Conservation (phyloP, 2,888 invertebrate genomes). For the Hecatera dysodea region DNA sequence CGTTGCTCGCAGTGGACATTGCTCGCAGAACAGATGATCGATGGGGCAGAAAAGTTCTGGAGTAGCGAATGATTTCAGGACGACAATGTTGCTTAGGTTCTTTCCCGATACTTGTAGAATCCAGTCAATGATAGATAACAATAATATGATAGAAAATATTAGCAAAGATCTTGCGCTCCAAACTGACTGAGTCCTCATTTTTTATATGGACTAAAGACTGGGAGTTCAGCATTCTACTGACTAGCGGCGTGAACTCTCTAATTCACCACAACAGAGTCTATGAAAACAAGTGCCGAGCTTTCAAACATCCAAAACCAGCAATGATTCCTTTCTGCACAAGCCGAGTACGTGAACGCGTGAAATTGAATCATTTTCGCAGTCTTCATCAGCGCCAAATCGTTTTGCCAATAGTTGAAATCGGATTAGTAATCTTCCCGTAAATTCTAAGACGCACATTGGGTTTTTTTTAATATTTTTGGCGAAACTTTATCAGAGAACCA, state of each 20-base stretch:
- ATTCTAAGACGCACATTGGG: not conserved
- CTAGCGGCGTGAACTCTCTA: not conserved
- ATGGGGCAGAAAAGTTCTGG: too few species aligned
- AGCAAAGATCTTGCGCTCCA: too few species aligned
- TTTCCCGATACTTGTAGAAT: too few species aligned
- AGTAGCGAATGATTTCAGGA: too few species aligned
- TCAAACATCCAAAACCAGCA: constrained; percentile 5
- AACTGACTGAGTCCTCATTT: not conserved
- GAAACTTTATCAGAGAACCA: not conserved
- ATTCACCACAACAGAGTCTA: constrained; percentile 2
- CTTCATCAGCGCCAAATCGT: constrained; percentile 20
- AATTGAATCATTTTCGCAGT: not conserved
- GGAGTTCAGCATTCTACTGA: not conserved
- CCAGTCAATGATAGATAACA: too few species aligned
- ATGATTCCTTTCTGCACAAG: constrained; percentile 5
- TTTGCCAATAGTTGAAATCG: too few species aligned
- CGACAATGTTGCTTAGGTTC: too few species aligned
- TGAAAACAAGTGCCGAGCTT: not conserved
- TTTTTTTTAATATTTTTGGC: not conserved
- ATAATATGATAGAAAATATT: too few species aligned
- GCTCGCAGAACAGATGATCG: too few species aligned
- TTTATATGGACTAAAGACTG: too few species aligned
- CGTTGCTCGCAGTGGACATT: too few species aligned
- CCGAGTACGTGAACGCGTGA: not conserved
- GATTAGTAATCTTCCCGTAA: accelerated